Evolutionary conservation across 2,797 vertebrate species (phyloP).

Genomic region (Notolabrus celidotus): DNA sequence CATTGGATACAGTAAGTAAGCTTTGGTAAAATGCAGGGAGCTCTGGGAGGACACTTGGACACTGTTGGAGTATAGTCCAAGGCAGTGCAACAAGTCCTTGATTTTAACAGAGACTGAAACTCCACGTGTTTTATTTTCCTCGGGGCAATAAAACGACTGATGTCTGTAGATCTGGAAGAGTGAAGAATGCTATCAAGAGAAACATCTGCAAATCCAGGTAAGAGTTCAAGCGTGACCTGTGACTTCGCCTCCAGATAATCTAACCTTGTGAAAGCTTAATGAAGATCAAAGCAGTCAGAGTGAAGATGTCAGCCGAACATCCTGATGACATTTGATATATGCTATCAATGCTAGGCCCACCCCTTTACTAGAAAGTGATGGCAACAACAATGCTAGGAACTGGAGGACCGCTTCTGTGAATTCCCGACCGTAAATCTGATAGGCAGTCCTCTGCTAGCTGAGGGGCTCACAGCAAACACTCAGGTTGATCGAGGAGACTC

Average conservation of each 20-base stretch:
- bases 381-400: slow-evolving; percentile 77
- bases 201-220: not conserved
- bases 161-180: not conserved
- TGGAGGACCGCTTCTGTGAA: slow-evolving; percentile 69
- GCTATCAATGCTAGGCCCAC: slow-evolving; percentile 44
- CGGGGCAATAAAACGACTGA: not conserved
- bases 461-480: slow-evolving; percentile 7
- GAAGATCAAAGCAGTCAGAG: slow-evolving; percentile 6
- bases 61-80: not conserved
- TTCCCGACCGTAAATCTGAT: slow-evolving; percentile 61
- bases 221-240: not conserved
- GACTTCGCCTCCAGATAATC: not conserved
- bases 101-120: slow-evolving; percentile 1
- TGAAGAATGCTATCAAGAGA: not conserved
- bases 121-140: not conserved
- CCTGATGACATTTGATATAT: slow-evolving; percentile 24
- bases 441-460: slow-evolving; percentile 33
- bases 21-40: no score
- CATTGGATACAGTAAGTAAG: no score
- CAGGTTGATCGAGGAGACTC: not conserved
- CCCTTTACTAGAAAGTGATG: slow-evolving; percentile 63
- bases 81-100: not conserved
- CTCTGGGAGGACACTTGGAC: not conserved
- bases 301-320: slow-evolving; percentile 12
- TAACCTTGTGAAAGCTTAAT: slow-evolving; percentile 13